Base-by-base conservation (phyloP, 2,113 vertebrate species). In the Megalops atlanticus region DNA sequence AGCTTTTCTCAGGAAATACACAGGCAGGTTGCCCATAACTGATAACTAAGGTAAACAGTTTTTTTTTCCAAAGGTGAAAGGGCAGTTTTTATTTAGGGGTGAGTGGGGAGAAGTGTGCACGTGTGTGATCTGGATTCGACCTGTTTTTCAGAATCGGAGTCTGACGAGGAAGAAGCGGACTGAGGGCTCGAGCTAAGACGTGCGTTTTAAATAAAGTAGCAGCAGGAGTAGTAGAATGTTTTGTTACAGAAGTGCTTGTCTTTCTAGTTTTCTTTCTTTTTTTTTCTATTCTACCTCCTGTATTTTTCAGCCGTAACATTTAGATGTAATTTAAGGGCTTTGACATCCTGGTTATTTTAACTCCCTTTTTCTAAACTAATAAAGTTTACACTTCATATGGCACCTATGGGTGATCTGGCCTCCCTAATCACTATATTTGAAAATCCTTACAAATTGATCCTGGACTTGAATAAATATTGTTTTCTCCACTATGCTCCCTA, bases 161-260 rank as follows among this genome's bases (percentile, higher is more conserved):
- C 97, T 5, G 98, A 99, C 54, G 96, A 95, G 81, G 97, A 99
- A 92, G 98, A 99, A 84, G 97, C 94, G 35, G 97, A 99, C 93
- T 99, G 90, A 97, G 86, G 84, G 91, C 87, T 91, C 86, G 87
- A 84, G 85, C 83, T 39, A 86, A 84, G 82, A 76, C 5, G 76
- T 86, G 83, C 87, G 88, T 87, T 93, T 90, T 94, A 91, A 93
- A 92, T 92, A 89, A 91, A 95, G 91, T 93, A 93, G 96, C 95
- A 95, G 83, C 89, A 94, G 94, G 94, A 96, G 93, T 91, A 91
- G 87, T 94, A 93, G 93, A 95, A 94, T 92, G 84, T 91, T 83
- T 85, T 85, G 81, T 90, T 88, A 89, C 85, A 84, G 77, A 87
- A 89, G 84, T 86, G 84, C 89, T 89, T 86, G 93, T 92, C 90